Evolutionary conservation across 2,888 invertebrate species (phyloP), one percentile per base, ranked within the genome.

Genomic region (Sminthurides aquaticus): DNA sequence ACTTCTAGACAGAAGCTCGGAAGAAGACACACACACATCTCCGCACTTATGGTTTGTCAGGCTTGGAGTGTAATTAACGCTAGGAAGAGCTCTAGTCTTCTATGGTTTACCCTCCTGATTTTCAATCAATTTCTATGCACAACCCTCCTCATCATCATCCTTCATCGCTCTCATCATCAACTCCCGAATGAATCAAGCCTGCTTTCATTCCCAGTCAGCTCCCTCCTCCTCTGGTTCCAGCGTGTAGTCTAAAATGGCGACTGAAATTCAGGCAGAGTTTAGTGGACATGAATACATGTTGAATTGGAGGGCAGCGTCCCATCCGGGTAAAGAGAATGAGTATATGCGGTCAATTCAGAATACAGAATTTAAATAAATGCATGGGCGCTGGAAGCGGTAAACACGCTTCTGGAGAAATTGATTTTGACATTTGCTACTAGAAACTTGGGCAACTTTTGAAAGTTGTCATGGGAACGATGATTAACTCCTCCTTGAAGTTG

Each of bases 51-150:
- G 49, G 48, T 58, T 58, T 63, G 63, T 63, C 57, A 63, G 49
- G 27, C 63, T 34, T 34, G 57, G 58, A 49, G 57, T 63, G 63
- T 63, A 63, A 63, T 63, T 63, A 63, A 63, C 63, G 63, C 63
- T 43, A 25, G 29, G 57, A n/a, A 63, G 49, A 58, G 57, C 63
- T 49, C 49, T 48, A 15, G 15, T 24, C 28, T 34, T 58, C 8
- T 27, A 34, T 48, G 54, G 25, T 27, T 34, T 62, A 57, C 62
- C 63, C 63, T 57, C 63, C 49, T 63, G 63, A 63, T 63, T 63
- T 63, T 63, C 63, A 63, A 63, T 63, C 63, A 63, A 63, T 63
- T 63, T 43, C 58, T 27, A 58, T 26, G 43, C 43, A 15, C 5
- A 34, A 15, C 43, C 43, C 8, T 34, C 43, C 43, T 34, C 61